These are phyloP conservation scores for Sparidentex hasta DNA, from an alignment of 2,797 vertebrate genomes.

Conservation along the genomic window DNA sequence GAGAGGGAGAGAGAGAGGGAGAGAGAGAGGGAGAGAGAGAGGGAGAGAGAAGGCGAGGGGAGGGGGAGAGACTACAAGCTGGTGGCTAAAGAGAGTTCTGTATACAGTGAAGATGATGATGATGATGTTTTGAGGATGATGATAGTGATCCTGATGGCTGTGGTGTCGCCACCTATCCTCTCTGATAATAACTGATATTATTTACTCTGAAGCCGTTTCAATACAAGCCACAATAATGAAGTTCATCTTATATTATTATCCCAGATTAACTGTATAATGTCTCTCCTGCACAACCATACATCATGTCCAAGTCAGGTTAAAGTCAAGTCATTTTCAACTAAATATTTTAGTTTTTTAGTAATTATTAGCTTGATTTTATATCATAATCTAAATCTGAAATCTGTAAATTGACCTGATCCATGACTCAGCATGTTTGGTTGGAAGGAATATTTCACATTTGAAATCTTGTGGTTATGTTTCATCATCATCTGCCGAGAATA, in stretches of 20 bases:
- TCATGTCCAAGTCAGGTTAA: background rate
- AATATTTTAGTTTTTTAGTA: constrained; percentile 8
- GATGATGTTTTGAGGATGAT: constrained; percentile 38
- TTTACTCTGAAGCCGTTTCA: background rate
- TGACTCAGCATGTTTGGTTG: constrained; percentile 27
- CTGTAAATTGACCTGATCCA: background rate
- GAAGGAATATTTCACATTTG: constrained; percentile 31
- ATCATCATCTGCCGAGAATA: constrained; percentile 27
- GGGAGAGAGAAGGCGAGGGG: constrained; percentile 20
- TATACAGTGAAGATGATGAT: constrained; percentile 20
- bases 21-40: constrained; percentile 22
- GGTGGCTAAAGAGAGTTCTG: constrained; percentile 53
- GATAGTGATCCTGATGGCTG: constrained; percentile 9
- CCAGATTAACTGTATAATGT: background rate
- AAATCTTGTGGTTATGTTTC: constrained; percentile 19
- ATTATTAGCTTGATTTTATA: background rate
- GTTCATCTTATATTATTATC: background rate
- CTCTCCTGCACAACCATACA: background rate
- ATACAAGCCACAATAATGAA: background rate
- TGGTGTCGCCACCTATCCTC: background rate
- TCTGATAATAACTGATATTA: background rate
- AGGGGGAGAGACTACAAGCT: constrained; percentile 38
- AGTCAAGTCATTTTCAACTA: background rate
- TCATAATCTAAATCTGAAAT: constrained; percentile 15
- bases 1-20: constrained; percentile 12